Base-by-base conservation (phyloP, 2,797 vertebrate species). In the Scyliorhinus canicula region DNA sequence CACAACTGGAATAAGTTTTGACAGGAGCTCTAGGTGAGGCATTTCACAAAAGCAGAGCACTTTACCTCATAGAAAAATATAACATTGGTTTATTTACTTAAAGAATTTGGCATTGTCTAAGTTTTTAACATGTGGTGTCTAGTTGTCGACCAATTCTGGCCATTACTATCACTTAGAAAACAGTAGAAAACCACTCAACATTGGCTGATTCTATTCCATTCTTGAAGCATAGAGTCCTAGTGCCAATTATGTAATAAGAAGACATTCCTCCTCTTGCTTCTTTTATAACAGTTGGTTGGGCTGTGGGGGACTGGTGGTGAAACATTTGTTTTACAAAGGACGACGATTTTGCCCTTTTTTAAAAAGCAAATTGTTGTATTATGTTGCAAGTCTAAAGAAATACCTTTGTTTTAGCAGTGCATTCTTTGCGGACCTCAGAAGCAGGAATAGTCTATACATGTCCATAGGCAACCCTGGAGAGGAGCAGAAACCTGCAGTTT, bases 81-180 rank as follows among this genome's bases (percentile, higher is more conserved):
- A 65, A 60, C 57, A 65, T 21, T 65, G 26, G 9, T 44, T 93
- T 93, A 67, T 93, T 63, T 65, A 47, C 90, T 12, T 26, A 65
- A 93, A 44, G 35, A 28, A 12, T 3, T 93, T 44, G 35, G 60
- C 63, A 67, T 67, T 67, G 60, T 19, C 35, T 44, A 65, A 67
- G 40, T 44, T 67, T 9, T 93, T 93, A 93, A 93, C 40, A 67
- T 44, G 63, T 67, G 90, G 6, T 44, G 40, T 26, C 21, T 93
- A 67, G 90, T 67, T 93, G 90, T 67, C 63, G 5, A 93, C 86
- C 57, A 90, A 90, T 90, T 60, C 55, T 60, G n/a, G 55, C 60
- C 7, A 55, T 55, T 90, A n/a, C 31, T 90, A 16, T 57, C 8
- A 19, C 28, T 60, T 21, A 90, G 57, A 60, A 90, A 52, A 26